Base-by-base conservation (phyloP, 2,888 invertebrate species). In the Troilus luridus region DNA sequence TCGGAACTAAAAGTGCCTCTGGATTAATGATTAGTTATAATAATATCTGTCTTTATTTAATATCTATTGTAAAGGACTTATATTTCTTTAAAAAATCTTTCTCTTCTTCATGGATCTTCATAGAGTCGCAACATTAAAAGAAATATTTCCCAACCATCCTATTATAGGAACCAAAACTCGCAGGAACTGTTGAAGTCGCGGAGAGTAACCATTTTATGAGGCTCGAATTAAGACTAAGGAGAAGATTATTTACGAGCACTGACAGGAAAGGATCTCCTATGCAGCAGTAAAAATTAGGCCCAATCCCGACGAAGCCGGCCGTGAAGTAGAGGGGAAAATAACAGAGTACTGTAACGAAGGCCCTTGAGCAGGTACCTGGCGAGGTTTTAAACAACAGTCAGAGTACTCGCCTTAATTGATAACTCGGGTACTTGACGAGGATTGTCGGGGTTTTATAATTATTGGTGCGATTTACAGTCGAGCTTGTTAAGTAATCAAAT, bases 201-300 rank as follows among this genome's bases (percentile, higher is more conserved):
- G 17, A 41, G 6, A 27, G 72, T 10, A 21, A 12, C 72, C 14
- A 24, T 72, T 24, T 27, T 72, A 19, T 7, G 6, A 24, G 19
- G 17, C 72, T 41, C 19, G 19, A 77, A 77, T 77, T 77, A 85
- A 85, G 85, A 85, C 56, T 85, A 85, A 85, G 12, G 85, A n/a
- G 56, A n/a, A 58, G 21, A 85, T 85, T 85, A 85, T 85, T 85
- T 85, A 85, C 85, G 85, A 85, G 41, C 56, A 10, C 56, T 85
- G n/a, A 62, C 24, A 8, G 88, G 60, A 88, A 27, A 27, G 88
- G 88, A 12, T 62, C 60, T 27, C 27, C 60, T 2, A 41, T 19
- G 88, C 19, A 62, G 88, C 62, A 88, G n/a, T 88, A 88, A 88
- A 88, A 88, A 88, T 88, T 88, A 88, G 88, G 88, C 27, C n/a